These are phyloP conservation scores for Cephalopachus bancanus DNA, from an alignment of 2,797 vertebrate genomes.

Conservation along the genomic window DNA sequence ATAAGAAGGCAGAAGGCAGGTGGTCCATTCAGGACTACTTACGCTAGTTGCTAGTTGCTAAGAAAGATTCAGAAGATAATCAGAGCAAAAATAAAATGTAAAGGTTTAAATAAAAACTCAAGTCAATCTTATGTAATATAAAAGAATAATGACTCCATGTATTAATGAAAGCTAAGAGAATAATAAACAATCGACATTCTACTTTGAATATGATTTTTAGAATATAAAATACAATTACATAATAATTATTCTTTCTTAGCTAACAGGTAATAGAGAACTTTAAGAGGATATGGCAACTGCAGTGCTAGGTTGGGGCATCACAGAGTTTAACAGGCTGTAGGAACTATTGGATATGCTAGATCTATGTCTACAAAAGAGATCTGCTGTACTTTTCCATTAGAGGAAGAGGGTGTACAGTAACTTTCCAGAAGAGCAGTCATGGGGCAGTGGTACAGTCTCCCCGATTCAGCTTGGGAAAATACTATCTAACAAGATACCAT, in stretches of 20 bases:
- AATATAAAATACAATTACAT: conserved; percentile 3
- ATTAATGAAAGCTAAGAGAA: conserved; percentile 49
- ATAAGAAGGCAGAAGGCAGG: conserved; percentile 15
- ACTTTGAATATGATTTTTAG: conserved; percentile 34
- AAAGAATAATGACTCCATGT: neutral
- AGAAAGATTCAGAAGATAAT: conserved; percentile 39
- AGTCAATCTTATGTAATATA: conserved; percentile 12
- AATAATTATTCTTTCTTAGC: conserved; percentile 24
- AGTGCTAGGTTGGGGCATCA: neutral
- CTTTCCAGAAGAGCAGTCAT: conserved; percentile 79
- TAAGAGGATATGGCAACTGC: neutral
- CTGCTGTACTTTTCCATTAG: conserved; percentile 81
- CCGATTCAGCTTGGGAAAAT: conserved; percentile 64
- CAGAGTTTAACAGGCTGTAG: neutral
- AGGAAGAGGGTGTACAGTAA: conserved; percentile 67
- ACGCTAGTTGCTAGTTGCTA: conserved; percentile 21
- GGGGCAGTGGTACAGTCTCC: conserved; percentile 13
- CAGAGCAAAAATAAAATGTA: conserved; percentile 52
- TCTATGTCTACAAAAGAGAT: conserved; percentile 17
- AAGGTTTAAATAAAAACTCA: conserved; percentile 60
- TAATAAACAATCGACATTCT: neutral
- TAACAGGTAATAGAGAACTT: neutral
- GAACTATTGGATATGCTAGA: conserved; percentile 5
- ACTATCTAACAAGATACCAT: conserved; percentile 32
- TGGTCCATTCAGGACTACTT: neutral